A percentile compares a stretch with the other conserved stretches of the same genome.
These are phyloP conservation scores for Bufo gargarizans DNA, from an alignment of 2,113 vertebrate genomes.

Conservation along the genomic window DNA sequence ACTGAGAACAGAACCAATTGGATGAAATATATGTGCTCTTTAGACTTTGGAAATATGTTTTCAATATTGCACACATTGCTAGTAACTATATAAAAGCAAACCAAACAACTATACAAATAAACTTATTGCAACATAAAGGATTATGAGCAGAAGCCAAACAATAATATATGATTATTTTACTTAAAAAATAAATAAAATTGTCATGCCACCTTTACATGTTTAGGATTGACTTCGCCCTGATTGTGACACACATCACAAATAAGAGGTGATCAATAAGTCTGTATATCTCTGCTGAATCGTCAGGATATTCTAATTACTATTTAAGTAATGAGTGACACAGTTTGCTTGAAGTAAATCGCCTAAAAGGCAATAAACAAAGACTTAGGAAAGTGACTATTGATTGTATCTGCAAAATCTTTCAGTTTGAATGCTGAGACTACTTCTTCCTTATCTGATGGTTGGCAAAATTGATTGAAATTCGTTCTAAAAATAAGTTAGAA, in stretches of 20 bases:
- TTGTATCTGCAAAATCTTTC: slow-evolving; percentile 36
- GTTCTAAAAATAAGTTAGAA: background rate
- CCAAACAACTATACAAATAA: background rate
- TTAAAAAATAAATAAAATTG: too few species aligned
- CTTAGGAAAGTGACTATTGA: slow-evolving; percentile 40
- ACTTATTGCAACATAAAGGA: too few species aligned
- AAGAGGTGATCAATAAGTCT: slow-evolving; percentile 40
- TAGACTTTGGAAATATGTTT: too few species aligned
- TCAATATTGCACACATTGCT: too few species aligned
- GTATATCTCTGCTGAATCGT: slow-evolving; percentile 46
- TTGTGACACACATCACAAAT: slow-evolving; percentile 10
- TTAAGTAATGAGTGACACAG: slow-evolving; percentile 47
- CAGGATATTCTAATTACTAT: slow-evolving; percentile 51
- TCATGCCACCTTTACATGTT: background rate
- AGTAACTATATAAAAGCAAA: background rate
- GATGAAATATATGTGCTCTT: too few species aligned
- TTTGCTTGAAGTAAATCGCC: slow-evolving; percentile 38
- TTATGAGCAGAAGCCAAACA: too few species aligned
- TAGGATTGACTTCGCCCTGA: background rate
- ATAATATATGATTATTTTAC: background rate
- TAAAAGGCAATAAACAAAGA: slow-evolving; percentile 34
- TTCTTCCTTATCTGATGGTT: background rate
- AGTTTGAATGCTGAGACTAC: background rate
- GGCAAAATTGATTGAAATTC: background rate
- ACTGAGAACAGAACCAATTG: too few species aligned